phyloP scores from a whole-genome alignment of 2,888 invertebrate species.

The Tenthredo amoena region DNA sequence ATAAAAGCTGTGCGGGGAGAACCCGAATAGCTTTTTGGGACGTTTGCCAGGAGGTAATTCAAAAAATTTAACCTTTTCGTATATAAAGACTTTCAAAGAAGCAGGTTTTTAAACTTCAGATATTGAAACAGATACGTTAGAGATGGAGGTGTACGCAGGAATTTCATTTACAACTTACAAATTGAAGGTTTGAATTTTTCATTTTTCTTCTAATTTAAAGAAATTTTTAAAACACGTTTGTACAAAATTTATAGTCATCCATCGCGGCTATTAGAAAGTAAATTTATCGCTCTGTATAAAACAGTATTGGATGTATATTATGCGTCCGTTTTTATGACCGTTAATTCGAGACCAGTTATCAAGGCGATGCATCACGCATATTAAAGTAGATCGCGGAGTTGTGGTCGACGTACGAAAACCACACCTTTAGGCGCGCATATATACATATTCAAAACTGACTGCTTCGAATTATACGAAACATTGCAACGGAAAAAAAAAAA shows the following conservation, averaged over 20 bases:
- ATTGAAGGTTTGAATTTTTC: neutral
- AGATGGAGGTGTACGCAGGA: neutral
- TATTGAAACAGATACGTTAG: neutral
- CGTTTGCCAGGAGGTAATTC: constrained; percentile 24
- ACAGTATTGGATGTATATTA: constrained; percentile 11
- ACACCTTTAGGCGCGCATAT: neutral
- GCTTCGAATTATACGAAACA: neutral
- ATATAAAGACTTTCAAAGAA: neutral
- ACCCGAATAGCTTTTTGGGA: constrained; percentile 17
- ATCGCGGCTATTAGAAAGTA: neutral
- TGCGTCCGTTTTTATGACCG: constrained; percentile 29
- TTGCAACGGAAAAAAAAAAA: neutral
- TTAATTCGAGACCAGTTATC: constrained; percentile 46
- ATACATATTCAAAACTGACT: constrained; percentile 30
- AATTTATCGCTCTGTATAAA: constrained; percentile 24
- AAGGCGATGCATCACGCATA: constrained; percentile 36
- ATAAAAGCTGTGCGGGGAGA: constrained; percentile 29
- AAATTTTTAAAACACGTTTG: neutral
- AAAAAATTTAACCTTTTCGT: constrained; percentile 12
- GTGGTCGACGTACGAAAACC: neutral
- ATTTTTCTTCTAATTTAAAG: constrained; percentile 11
- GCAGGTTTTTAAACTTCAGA: neutral
- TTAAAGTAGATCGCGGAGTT: constrained; percentile 2
- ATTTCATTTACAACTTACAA: constrained; percentile 23
- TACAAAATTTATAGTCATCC: neutral